phyloP scores from a whole-genome alignment of 2,888 invertebrate species.

The Apodemia zela region DNA sequence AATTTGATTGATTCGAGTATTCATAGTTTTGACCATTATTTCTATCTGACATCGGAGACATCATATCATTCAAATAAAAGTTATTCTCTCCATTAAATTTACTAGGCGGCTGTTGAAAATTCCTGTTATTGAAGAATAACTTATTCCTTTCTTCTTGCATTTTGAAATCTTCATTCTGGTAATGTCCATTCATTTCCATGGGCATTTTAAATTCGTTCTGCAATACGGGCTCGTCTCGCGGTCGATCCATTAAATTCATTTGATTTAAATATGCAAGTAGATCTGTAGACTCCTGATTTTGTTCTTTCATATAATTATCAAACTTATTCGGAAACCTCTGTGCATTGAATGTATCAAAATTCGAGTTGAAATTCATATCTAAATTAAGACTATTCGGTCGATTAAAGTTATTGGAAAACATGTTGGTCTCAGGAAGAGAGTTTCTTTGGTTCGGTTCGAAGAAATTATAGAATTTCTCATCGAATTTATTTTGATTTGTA shows the following conservation, averaged over 20 bases:
- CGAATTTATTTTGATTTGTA: slow-evolving; percentile 56
- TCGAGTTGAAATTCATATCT: slow-evolving; percentile 58
- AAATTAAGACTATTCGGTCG: slow-evolving; percentile 66
- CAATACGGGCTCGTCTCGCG: slow-evolving; percentile 45
- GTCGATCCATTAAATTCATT: slow-evolving; percentile 54
- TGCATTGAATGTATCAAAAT: slow-evolving; percentile 46
- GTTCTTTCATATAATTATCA: slow-evolving; percentile 49
- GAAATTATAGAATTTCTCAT: slow-evolving; percentile 67
- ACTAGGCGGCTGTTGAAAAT: slow-evolving; percentile 49
- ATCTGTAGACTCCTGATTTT: slow-evolving; percentile 56
- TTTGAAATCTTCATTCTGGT: slow-evolving; percentile 55
- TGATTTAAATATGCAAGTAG: slow-evolving; percentile 60
- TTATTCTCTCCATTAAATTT: slow-evolving; percentile 54
- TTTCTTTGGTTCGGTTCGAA: slow-evolving; percentile 73
- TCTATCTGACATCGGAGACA: slow-evolving; percentile 52
- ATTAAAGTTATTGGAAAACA: slow-evolving; percentile 56
- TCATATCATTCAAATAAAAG: slow-evolving; percentile 54
- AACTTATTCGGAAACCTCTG: slow-evolving; percentile 59
- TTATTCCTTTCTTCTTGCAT: slow-evolving; percentile 58
- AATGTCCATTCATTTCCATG: slow-evolving; percentile 58
- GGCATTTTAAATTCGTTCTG: slow-evolving; percentile 61
- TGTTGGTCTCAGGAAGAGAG: slow-evolving; percentile 61
- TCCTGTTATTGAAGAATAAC: slow-evolving; percentile 54
- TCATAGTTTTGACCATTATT: slow-evolving; percentile 58
- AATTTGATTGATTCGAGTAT: slow-evolving; percentile 50